phyloP scores from a whole-genome alignment of 23 tunicate genomes.

The Halocynthia aurantium region DNA sequence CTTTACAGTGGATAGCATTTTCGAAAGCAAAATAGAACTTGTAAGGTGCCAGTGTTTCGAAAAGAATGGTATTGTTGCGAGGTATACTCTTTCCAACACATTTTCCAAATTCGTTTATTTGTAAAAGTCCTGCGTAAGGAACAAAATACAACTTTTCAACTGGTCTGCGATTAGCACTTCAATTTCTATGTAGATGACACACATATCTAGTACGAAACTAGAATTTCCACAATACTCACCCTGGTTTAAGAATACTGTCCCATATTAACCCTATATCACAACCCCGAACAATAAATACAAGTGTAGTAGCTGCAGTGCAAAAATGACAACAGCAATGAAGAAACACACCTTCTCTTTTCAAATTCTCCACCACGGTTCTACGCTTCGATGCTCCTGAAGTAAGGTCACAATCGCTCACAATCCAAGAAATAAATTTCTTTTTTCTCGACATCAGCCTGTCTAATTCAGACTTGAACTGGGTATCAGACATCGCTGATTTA shows the following conservation, averaged over 20 bases:
- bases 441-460: background rate
- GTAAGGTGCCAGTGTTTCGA: conserved; percentile 17
- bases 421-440: conserved; percentile 25
- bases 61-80: conserved; percentile 1
- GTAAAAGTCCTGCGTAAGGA: background rate
- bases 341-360: conserved; percentile 1
- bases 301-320: no score
- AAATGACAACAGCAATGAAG: no score
- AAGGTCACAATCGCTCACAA: conserved; percentile 39
- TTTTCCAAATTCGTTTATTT: conserved; percentile 31
- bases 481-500: no score
- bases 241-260: no score
- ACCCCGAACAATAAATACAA: no score
- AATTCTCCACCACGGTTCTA: conserved; percentile 1
- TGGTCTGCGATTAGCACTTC: no score
- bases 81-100: conserved; percentile 30
- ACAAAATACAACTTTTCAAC: no score
- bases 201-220: no score
- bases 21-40: conserved; percentile 82
- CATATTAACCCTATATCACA: no score
- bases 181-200: no score
- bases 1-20: conserved; percentile 40
- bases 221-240: no score
- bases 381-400: conserved; percentile 21
- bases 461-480: no score